Evolutionary conservation across 1,140 invertebrate genomes (phyloP), one percentile per base, ranked within the genome.

Genomic region (Frieseomelitta varia): DNA sequence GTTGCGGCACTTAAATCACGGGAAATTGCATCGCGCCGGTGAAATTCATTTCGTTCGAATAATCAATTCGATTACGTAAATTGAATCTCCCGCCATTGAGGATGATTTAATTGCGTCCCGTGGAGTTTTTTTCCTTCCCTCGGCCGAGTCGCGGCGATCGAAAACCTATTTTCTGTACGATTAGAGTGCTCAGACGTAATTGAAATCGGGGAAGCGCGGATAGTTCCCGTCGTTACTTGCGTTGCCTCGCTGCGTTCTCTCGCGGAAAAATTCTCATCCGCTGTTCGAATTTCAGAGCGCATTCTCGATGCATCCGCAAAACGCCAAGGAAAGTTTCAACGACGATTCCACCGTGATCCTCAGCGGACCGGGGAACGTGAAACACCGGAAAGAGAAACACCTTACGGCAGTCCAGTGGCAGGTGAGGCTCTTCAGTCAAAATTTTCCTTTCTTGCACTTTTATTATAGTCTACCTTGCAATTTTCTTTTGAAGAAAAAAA

Each of bases 361-460:
- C 27, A 95, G 95, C 63, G 96, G 96, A 8, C 95, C 95, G 39
- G 96, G 97, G 63, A 96, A 96, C 91, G 90, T 95, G 11, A 95
- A 95, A 69, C 91, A 92, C 39, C 94, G 92, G 17, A 93, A 93
- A 71, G 94, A 95, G 19, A 94, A 95, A 83, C 94, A 95, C 74
- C 92, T 93, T 11, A 94, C 95, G 34, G 88, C 95, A 56, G 90
- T 97, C 10, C 95, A 96, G 19, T 96, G 96, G 95, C 95, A 95
- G 92, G 95, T 95, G 85, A 90, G 92, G 58, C 67, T 47, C 15
- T 53, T 15, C 17, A 0, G 11, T 11, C 11, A 0, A 15, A 27
- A 30, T 67, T 19, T 34, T 34, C 10, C 1, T 2, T 30, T 27
- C 8, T 65, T 30, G 4, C 3, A 30, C 8, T 65, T 15, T 17